phyloP scores from a whole-genome alignment of 2,888 invertebrate genomes.

The Erannis defoliaria region DNA sequence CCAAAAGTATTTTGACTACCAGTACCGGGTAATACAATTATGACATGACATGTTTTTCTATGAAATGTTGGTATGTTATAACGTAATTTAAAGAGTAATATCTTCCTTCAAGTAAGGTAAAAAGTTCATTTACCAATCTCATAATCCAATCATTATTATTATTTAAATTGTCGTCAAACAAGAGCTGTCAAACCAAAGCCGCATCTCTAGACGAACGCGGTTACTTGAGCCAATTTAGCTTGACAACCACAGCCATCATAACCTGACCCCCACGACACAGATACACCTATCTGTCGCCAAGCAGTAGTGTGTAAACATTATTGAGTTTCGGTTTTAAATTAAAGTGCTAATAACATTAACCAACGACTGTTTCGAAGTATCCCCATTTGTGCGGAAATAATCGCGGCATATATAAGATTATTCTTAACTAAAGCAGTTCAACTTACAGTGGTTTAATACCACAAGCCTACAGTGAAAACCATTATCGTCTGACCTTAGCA shows the following conservation, averaged over 20 bases:
- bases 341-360: no score
- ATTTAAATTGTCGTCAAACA: slow-evolving; percentile 49
- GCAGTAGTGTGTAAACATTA: no score
- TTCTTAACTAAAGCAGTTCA: slow-evolving; percentile 10
- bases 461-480: slow-evolving; percentile 20
- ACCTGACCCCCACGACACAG: slow-evolving; percentile 60
- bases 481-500: slow-evolving; percentile 40
- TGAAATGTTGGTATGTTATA: not conserved
- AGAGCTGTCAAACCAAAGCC: slow-evolving; percentile 65
- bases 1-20: slow-evolving; percentile 12
- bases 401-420: not conserved
- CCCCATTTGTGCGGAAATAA: no score
- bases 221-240: slow-evolving; percentile 83
- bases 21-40: not conserved
- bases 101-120: no score
- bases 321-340: no score
- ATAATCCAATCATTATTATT: slow-evolving; percentile 14
- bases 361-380: no score
- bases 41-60: not conserved
- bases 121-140: not conserved
- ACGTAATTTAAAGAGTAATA: not conserved
- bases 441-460: slow-evolving; percentile 16
- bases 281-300: no score
- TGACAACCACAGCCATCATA: slow-evolving; percentile 62
- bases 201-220: slow-evolving; percentile 71